Percentiles rank a stretch among this genome's conserved stretches.
phyloP scores from a whole-genome alignment of 1,140 invertebrate species.

The Paralvinella palmiformis region DNA sequence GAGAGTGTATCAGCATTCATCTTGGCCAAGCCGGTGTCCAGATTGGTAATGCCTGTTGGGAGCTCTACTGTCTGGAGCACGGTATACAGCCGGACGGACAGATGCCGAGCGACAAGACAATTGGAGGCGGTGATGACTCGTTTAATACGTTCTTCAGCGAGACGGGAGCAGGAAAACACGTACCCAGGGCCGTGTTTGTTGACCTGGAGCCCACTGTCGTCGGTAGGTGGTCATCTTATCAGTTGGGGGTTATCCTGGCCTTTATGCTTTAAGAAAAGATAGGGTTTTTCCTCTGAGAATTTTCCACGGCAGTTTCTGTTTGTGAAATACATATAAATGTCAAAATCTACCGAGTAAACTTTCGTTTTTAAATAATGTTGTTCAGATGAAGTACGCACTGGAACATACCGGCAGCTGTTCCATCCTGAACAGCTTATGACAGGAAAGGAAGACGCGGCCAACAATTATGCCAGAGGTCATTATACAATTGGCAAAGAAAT shows the following conservation, averaged over 20 bases:
- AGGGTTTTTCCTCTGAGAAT: too few species aligned
- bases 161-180: slow-evolving; percentile 70
- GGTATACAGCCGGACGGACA: slow-evolving; percentile 78
- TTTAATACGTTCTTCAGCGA: slow-evolving; percentile 57
- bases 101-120: slow-evolving; percentile 28
- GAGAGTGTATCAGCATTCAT: slow-evolving; percentile 4
- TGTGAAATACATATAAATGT: too few species aligned
- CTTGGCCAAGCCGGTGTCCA: slow-evolving; percentile 66
- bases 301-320: too few species aligned
- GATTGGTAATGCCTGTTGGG: slow-evolving; percentile 78
- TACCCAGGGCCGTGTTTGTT: slow-evolving; percentile 74
- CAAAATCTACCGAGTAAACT: too few species aligned
- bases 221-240: too few species aligned
- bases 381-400: slow-evolving; percentile 53
- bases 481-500: slow-evolving; percentile 52
- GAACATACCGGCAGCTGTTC: slow-evolving; percentile 45
- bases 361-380: too few species aligned
- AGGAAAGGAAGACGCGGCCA: slow-evolving; percentile 67
- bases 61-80: slow-evolving; percentile 83
- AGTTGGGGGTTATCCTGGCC: too few species aligned
- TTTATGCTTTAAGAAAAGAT: too few species aligned
- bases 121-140: slow-evolving; percentile 47
- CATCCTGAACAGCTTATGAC: slow-evolving; percentile 71
- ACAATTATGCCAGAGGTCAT: slow-evolving; percentile 37
- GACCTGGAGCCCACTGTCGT: slow-evolving; percentile 84